A percentile compares a stretch with the other conserved stretches of the same genome.
phyloP scores from a whole-genome alignment of 2,113 vertebrate genomes.

The Hiodon alosoides region DNA sequence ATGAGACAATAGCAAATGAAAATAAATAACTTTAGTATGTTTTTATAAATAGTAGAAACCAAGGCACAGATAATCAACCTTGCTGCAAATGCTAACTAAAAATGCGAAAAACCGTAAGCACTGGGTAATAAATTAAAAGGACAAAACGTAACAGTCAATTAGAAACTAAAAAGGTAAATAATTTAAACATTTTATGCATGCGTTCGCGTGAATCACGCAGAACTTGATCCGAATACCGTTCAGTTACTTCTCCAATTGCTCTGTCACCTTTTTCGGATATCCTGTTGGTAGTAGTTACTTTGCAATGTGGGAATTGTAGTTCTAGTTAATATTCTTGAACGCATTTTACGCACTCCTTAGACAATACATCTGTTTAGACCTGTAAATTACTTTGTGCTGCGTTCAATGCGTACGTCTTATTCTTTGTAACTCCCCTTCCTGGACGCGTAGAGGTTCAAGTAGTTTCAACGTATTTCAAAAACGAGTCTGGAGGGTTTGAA shows the following conservation, averaged over 20 bases:
- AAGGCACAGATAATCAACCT: too few relatives aligned
- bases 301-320: not conserved
- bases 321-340: not conserved
- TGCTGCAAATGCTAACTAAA: too few relatives aligned
- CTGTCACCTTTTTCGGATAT: not conserved
- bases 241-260: not conserved
- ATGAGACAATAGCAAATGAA: too few relatives aligned
- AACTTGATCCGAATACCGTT: not conserved
- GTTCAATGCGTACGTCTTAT: not conserved
- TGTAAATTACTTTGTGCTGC: not conserved
- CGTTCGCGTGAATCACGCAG: too few relatives aligned
- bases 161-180: too few relatives aligned
- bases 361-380: not conserved
- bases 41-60: too few relatives aligned
- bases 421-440: not conserved
- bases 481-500: constrained; percentile 1
- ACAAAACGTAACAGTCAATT: too few relatives aligned
- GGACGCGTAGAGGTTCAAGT: not conserved
- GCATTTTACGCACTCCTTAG: not conserved
- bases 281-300: not conserved
- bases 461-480: constrained; percentile 10
- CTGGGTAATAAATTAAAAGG: too few relatives aligned
- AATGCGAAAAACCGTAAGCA: too few relatives aligned
- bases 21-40: too few relatives aligned
- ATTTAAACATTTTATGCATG: too few relatives aligned